Evolutionary conservation across 2,888 invertebrate species (phyloP).

Genomic region (Ctenicera cuprea): DNA sequence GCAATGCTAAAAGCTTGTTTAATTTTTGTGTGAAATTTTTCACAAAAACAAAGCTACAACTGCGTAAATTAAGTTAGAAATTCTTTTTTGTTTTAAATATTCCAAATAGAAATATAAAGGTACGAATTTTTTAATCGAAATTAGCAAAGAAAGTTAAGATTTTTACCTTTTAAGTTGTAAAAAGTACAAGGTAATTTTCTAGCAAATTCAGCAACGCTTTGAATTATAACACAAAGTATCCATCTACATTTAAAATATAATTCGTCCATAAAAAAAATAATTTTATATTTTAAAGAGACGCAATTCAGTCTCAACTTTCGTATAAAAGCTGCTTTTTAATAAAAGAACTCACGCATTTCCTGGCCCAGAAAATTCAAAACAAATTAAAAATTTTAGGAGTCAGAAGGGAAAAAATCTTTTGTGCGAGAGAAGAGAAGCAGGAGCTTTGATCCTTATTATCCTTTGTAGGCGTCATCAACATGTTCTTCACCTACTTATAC

Average conservation of each 20-base stretch:
- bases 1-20: too few relatives aligned
- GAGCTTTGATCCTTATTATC: constrained; percentile 50
- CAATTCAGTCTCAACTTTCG: constrained; percentile 41
- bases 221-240: too few relatives aligned
- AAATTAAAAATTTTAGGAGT: constrained; percentile 49
- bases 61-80: too few relatives aligned
- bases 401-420: constrained; percentile 38
- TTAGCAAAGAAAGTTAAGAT: too few relatives aligned
- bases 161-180: too few relatives aligned
- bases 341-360: constrained; percentile 43
- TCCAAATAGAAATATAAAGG: too few relatives aligned
- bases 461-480: constrained; percentile 48
- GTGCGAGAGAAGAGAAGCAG: constrained; percentile 28
- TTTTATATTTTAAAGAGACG: constrained; percentile 38
- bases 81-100: too few relatives aligned
- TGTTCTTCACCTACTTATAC: constrained; percentile 46
- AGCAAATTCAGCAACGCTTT: too few relatives aligned
- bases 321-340: constrained; percentile 46
- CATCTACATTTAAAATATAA: background rate
- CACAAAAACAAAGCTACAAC: too few relatives aligned
- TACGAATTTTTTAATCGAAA: too few relatives aligned
- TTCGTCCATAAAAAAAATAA: constrained; percentile 3
- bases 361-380: constrained; percentile 48
- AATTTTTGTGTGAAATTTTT: too few relatives aligned
- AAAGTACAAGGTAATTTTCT: too few relatives aligned